Base-by-base conservation (phyloP, 2,113 vertebrate species). In the Takifugu flavidus region DNA sequence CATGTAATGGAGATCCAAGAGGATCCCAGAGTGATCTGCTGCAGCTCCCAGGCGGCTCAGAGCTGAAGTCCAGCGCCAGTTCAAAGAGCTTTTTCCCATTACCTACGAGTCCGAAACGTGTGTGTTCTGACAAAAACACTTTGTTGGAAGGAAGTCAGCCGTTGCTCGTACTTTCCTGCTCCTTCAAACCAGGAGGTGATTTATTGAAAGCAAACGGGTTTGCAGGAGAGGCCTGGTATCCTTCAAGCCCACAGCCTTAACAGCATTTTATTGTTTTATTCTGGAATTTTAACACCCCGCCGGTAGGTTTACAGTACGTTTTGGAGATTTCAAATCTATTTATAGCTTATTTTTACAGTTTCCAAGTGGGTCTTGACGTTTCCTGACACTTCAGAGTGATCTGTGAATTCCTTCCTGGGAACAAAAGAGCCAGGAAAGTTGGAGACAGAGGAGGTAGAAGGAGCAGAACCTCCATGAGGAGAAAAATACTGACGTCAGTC, bases 1-100 rank as follows among this genome's bases (percentile, higher is more conserved):
- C 44, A 60, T 61, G 67, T 49, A 53, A 74, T 54, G 63, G 63
- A 64, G 66, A 77, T 85, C 73, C 80, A 75, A 80, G 65, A 57
- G 74, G 74, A 76, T 76, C 73, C 82, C 44, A 44, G 55, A 46
- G 54, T 66, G 67, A 80, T 82, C 78, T 39, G 25, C 56, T 44
- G 62, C 59, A 28, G 70, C 51, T 88, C 78, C 82, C 83, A 27
- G n/a, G 54, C 60, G 74, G 59, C 39, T 61, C 57, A 10, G 15
- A 71, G 63, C 59, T 25, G 49, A 67, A 79, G 71, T 53, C 61
- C 15, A 13, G 59, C 59, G 25, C 0, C 15, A 65, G 25, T 65
- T 68, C 25, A 59, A 54, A 64, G 3, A 62, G 29, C 44, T 29
- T 43, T 46, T 49, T 54, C 14, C 47, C 25, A 57, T 0, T 2